Base-by-base conservation (phyloP, 2,888 invertebrate genomes). In the Plebejus anna region DNA sequence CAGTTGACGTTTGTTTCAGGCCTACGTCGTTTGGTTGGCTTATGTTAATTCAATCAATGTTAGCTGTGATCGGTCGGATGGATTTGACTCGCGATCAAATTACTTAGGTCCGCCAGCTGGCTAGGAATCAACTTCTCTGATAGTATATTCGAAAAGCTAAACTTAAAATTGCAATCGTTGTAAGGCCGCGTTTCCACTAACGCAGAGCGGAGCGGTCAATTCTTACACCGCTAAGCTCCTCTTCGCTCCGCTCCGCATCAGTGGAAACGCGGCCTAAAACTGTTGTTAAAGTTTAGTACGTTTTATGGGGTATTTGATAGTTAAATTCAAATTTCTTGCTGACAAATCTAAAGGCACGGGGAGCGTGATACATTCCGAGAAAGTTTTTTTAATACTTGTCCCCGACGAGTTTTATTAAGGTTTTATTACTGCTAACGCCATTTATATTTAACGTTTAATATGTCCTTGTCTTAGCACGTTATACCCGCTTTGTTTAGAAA, bases 341-440 rank as follows among this genome's bases (percentile, higher is more conserved):
- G 36, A 66, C 16, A 13, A 66, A 66, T 13, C 16, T 13, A 13
- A 66, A 11, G 13, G 66, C 13, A 4, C 28, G 36, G 22, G 22
- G 22, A 13, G 5, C 61, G 61, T 61, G 28, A 61, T 28, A 61
- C 61, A 66, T 66, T 36, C 32, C 13, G 16, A 61, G 32, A 36
- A 66, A 66, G 32, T 66, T 66, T 66, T 66, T 66, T 66, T 66
- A 32, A 66, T 32, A 66, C 66, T 66, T 66, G 66, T 66, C 66
- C 66, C 66, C 36, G 66, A 66, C 32, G 32, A 66, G 66, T 36
- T 66, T 66, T 66, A 66, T 66, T 66, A 66, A 13, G 32, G 66
- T 66, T 66, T 66, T 66, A 66, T 66, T 66, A 66, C 66, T 32
- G 32, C 66, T 36, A 66, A 66, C 13, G 66, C 32, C 66, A 66